Evolutionary conservation across 2,888 invertebrate genomes (phyloP).

Genomic region (Clistopyga incitator): DNA sequence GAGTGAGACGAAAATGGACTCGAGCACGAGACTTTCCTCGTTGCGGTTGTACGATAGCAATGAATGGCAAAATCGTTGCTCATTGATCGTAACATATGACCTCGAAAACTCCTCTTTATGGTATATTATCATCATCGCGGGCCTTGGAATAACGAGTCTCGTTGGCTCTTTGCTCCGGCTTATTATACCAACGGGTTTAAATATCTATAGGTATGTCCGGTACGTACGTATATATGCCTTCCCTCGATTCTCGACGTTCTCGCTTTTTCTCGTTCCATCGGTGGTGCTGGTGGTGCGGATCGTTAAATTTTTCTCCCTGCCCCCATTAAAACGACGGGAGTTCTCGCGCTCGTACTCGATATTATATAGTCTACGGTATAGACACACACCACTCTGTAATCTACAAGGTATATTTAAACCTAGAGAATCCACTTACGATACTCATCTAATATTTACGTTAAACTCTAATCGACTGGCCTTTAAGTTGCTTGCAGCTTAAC

Average conservation of each 20-base stretch:
- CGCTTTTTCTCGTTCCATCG: slow-evolving; percentile 56
- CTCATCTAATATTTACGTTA: not conserved
- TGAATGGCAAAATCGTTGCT: slow-evolving; percentile 56
- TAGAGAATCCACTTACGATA: slow-evolving; percentile 7
- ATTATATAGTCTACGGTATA: slow-evolving; percentile 6
- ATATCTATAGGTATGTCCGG: slow-evolving; percentile 26
- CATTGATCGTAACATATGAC: slow-evolving; percentile 63
- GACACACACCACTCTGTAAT: not conserved
- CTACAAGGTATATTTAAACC: not conserved
- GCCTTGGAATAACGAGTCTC: slow-evolving; percentile 61
- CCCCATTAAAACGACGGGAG: slow-evolving; percentile 61
- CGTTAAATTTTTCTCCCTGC: slow-evolving; percentile 65
- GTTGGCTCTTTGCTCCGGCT: slow-evolving; percentile 48
- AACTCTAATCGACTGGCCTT: not conserved
- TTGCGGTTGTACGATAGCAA: slow-evolving; percentile 9
- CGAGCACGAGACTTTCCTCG: not conserved
- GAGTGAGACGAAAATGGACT: not conserved
- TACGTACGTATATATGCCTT: slow-evolving; percentile 21
- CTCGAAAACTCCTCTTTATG: slow-evolving; percentile 60
- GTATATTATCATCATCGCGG: slow-evolving; percentile 62
- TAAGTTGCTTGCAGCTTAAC: not conserved
- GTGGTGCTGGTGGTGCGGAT: slow-evolving; percentile 43
- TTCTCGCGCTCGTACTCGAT: slow-evolving; percentile 30
- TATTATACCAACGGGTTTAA: slow-evolving; percentile 59
- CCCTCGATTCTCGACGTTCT: slow-evolving; percentile 50